These are phyloP conservation scores for Gallinago paraguaiae DNA, from an alignment of 2,113 vertebrate species.

Conservation along the genomic window DNA sequence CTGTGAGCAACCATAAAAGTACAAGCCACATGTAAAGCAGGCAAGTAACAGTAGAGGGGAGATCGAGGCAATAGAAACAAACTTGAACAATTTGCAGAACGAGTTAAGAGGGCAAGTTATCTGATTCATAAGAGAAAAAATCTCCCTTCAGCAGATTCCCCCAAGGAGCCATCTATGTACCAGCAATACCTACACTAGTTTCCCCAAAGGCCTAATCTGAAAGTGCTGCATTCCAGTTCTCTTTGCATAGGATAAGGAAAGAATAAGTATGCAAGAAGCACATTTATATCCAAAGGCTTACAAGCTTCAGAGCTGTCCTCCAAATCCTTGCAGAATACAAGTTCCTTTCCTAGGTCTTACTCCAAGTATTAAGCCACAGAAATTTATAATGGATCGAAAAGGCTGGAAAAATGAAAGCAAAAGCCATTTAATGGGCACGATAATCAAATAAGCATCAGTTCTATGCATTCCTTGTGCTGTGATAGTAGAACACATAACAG, in stretches of 20 bases:
- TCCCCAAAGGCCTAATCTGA: background rate
- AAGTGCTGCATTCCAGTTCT: background rate
- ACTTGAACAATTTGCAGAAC: background rate
- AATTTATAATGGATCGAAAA: background rate
- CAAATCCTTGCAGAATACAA: background rate
- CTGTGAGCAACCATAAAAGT: background rate
- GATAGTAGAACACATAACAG: background rate
- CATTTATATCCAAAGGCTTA: background rate
- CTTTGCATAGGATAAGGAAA: background rate
- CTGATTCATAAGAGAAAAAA: background rate
- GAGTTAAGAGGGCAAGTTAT: background rate
- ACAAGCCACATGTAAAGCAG: background rate
- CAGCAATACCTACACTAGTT: background rate
- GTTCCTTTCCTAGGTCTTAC: background rate
- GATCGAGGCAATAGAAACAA: background rate
- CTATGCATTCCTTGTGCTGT: accelerated
- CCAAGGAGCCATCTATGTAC: background rate
- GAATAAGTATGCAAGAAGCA: background rate
- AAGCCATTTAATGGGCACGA: background rate
- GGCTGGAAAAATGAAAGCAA: background rate
- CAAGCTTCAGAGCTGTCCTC: background rate
- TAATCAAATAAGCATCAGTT: background rate
- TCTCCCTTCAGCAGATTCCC: background rate
- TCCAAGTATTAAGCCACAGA: background rate
- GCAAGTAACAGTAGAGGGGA: background rate